Evolutionary conservation across 2,797 vertebrate species (phyloP).

Genomic region (Orientallactaga sibirica): DNA sequence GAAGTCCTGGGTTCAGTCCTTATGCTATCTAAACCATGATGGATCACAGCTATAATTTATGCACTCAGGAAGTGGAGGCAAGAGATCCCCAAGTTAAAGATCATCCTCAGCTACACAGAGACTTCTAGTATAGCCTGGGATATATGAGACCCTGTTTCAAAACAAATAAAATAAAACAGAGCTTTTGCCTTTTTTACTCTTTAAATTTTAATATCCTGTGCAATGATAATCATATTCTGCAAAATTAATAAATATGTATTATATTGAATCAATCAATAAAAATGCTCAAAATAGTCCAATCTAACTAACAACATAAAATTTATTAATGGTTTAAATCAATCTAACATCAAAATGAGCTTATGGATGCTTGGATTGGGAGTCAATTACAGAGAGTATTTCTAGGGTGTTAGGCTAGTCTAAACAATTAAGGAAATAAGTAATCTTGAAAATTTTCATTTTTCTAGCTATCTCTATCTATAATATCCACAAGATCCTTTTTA

Average conservation of each 20-base stretch:
- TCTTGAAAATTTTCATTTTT: not conserved
- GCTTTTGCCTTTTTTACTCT: not conserved
- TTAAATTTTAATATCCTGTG: not conserved
- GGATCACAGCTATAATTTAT: not conserved
- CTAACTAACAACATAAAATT: conserved; percentile 11
- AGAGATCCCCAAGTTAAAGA: not conserved
- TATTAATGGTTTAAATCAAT: not conserved
- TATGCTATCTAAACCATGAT: not conserved
- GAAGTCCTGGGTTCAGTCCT: not conserved
- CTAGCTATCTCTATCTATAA: not conserved
- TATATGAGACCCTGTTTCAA: not conserved
- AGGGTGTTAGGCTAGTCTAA: not conserved
- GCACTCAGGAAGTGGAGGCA: not conserved
- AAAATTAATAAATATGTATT: not conserved
- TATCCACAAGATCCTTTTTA: not conserved
- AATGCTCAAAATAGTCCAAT: not conserved
- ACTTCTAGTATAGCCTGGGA: not conserved
- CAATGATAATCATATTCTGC: not conserved
- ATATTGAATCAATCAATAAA: conserved; percentile 11
- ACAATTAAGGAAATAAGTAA: not conserved
- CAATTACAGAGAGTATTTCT: not conserved
- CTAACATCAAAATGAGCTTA: not conserved
- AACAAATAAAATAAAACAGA: not conserved
- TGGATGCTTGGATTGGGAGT: not conserved
- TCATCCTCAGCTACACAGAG: not conserved